phyloP scores from a whole-genome alignment of 2,113 vertebrate species.

The Upupa epops region DNA sequence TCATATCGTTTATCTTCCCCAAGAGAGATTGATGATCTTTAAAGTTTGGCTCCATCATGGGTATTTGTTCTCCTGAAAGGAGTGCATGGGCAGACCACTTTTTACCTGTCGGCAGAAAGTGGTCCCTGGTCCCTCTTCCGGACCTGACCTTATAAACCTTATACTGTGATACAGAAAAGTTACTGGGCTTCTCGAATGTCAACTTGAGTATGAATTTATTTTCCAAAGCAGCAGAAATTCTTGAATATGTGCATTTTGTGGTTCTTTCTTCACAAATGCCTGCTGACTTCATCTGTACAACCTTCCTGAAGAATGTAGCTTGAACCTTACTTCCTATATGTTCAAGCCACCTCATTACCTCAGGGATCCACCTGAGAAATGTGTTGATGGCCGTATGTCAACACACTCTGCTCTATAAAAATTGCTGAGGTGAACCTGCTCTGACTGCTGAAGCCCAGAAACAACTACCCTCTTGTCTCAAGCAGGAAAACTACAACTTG shows the following conservation, averaged over 20 bases:
- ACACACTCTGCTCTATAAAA: slow-evolving; percentile 1
- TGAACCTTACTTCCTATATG: background rate
- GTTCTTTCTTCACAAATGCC: background rate
- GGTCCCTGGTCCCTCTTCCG: background rate
- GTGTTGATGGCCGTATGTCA: slow-evolving; percentile 57
- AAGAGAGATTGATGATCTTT: background rate
- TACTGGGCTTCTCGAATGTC: background rate
- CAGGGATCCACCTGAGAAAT: slow-evolving; percentile 56
- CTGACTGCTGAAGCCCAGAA: slow-evolving; percentile 47
- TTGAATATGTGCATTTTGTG: background rate
- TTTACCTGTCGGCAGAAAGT: background rate
- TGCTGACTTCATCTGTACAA: background rate
- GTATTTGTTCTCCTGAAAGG: background rate
- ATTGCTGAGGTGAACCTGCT: slow-evolving; percentile 32
- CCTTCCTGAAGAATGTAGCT: slow-evolving; percentile 13
- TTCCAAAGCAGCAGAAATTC: background rate
- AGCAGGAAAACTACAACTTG: slow-evolving; percentile 48
- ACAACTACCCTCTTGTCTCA: slow-evolving; percentile 48
- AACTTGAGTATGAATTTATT: background rate
- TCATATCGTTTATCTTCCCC: background rate
- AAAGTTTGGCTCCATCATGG: background rate
- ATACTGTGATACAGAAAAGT: background rate
- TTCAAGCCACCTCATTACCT: slow-evolving; percentile 28
- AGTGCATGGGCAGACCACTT: background rate
- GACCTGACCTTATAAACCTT: background rate